phyloP scores from a whole-genome alignment of 2,113 vertebrate species.

The Lontra canadensis region DNA sequence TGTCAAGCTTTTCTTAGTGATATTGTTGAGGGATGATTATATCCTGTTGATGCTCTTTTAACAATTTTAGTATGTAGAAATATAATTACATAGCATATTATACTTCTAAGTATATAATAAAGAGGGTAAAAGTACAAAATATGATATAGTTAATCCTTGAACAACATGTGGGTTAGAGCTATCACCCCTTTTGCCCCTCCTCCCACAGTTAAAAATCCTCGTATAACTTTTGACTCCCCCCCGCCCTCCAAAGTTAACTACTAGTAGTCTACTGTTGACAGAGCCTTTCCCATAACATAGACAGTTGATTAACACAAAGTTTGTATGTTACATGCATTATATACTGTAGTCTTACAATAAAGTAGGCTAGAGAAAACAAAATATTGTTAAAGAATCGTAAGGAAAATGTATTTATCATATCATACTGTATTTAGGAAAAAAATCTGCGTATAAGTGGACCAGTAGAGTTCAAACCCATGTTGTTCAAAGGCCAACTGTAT shows the following conservation, averaged over 20 bases:
- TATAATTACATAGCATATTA: neutral
- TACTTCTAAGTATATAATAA: constrained; percentile 23
- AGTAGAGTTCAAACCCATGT: neutral
- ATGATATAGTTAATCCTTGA: neutral
- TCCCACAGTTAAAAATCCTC: neutral
- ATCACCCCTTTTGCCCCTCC: neutral
- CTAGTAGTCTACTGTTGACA: neutral
- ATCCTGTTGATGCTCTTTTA: neutral
- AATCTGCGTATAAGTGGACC: neutral
- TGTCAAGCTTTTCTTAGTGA: neutral
- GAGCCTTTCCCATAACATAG: neutral
- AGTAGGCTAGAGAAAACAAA: neutral
- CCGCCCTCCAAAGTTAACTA: neutral
- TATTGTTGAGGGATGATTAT: neutral
- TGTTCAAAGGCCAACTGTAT: neutral
- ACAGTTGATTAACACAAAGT: neutral
- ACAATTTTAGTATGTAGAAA: neutral
- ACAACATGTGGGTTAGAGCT: neutral
- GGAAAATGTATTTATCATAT: neutral
- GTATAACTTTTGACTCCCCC: neutral
- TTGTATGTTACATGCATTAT: neutral
- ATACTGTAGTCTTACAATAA: neutral
- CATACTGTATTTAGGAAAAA: neutral
- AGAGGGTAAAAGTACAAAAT: neutral
- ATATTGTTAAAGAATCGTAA: neutral